These are phyloP conservation scores for Drosophila niveifrons DNA, from an alignment of 2,888 invertebrate genomes.

Conservation along the genomic window DNA sequence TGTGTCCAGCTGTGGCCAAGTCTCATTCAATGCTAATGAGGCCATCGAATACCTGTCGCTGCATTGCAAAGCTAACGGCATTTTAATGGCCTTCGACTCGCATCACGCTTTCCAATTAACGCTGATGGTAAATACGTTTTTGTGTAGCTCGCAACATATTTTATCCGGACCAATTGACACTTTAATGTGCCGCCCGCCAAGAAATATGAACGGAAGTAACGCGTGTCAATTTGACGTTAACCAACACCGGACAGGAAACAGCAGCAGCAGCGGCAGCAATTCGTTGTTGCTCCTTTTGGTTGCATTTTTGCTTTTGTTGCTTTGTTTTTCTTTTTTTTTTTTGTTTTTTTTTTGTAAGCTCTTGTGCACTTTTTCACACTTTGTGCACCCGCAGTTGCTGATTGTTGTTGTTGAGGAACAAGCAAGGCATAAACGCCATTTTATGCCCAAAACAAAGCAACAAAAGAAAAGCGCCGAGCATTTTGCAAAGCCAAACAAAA, in stretches of 20 bases:
- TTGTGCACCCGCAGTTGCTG: conserved; percentile 30
- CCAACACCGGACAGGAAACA: conserved; percentile 36
- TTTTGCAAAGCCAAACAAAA: conserved; percentile 53
- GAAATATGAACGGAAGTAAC: background rate
- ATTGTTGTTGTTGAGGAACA: conserved; percentile 26
- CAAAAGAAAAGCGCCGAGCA: conserved; percentile 35
- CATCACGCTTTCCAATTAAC: conserved; percentile 53
- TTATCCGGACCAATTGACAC: conserved; percentile 44
- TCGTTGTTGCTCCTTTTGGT: conserved; percentile 1
- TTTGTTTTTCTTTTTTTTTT: background rate
- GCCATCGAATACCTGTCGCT: conserved; percentile 45
- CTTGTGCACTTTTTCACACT: conserved; percentile 38
- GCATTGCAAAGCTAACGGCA: conserved; percentile 73
- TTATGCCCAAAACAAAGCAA: conserved; percentile 56
- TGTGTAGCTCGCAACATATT: conserved; percentile 5
- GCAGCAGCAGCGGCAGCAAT: conserved; percentile 8
- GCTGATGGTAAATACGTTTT: conserved; percentile 38
- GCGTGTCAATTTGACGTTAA: conserved; percentile 37
- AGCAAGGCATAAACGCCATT: conserved; percentile 58
- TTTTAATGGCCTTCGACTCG: conserved; percentile 55
- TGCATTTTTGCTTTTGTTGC: conserved; percentile 2
- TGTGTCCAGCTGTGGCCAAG: conserved; percentile 33
- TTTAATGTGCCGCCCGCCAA: conserved; percentile 20
- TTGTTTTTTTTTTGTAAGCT: conserved; percentile 7
- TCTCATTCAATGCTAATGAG: conserved; percentile 68